Conservation (phyloP, 2,113 vertebrate genomes). For the Cyanoliseus patagonus region DNA sequence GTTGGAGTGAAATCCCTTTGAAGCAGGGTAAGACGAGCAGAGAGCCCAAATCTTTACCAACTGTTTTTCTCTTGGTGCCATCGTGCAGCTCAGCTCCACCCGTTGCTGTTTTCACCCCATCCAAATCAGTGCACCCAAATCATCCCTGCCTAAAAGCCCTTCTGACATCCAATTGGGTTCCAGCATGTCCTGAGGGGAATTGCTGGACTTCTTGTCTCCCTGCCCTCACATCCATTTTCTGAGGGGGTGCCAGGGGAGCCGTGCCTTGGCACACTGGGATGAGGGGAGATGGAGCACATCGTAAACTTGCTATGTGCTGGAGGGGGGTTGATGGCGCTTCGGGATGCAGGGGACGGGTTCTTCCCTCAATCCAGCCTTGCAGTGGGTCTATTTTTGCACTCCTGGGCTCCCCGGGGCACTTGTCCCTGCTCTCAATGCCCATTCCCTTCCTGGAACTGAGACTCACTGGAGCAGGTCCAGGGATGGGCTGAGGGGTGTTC, state of each 20-base stretch:
- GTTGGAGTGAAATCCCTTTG: neutral
- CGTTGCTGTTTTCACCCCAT: neutral
- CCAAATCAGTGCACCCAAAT: neutral
- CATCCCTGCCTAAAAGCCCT: neutral
- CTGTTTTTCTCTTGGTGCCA: neutral
- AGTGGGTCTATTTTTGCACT: constrained; percentile 26
- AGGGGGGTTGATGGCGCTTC: neutral
- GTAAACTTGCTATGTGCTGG: neutral
- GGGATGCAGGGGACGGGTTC: neutral
- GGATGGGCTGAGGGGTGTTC: neutral
- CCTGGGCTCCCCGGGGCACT: neutral
- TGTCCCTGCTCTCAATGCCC: neutral
- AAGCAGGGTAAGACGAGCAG: neutral
- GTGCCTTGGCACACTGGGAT: neutral
- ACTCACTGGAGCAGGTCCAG: neutral
- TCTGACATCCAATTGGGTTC: neutral
- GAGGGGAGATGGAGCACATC: neutral
- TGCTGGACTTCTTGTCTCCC: constrained; percentile 9
- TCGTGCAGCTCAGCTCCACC: neutral
- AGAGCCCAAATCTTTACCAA: neutral
- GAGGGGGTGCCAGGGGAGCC: neutral
- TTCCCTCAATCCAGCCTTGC: constrained; percentile 22
- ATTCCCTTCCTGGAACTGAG: neutral
- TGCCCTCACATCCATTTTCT: neutral
- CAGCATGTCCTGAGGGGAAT: neutral